Conservation (phyloP, 2,113 vertebrate species). For the Tupaia chinensis region DNA sequence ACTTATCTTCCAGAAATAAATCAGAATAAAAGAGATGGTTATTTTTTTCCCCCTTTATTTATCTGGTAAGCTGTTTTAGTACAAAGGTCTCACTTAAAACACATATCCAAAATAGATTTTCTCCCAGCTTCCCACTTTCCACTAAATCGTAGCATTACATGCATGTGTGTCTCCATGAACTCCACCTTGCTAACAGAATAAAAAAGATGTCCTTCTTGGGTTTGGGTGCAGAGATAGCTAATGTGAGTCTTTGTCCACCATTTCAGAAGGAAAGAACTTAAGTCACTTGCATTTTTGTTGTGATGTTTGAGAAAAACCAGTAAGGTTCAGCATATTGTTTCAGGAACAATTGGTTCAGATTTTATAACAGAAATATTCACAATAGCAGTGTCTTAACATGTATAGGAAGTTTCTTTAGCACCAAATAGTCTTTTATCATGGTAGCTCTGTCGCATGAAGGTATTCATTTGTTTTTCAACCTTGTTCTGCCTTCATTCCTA, state of each 20-base stretch:
- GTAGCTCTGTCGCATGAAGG: neutral
- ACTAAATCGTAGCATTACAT: neutral
- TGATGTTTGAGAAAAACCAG: neutral
- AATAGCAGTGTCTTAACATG: neutral
- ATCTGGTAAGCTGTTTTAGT: conserved; percentile 31
- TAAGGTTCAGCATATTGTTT: neutral
- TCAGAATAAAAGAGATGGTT: conserved; percentile 44
- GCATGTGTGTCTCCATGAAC: neutral
- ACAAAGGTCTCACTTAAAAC: conserved; percentile 58
- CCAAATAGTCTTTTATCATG: neutral
- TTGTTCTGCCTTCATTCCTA: neutral
- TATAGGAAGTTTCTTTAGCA: neutral
- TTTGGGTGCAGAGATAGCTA: no score
- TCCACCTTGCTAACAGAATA: neutral
- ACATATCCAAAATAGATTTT: conserved; percentile 5
- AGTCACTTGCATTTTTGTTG: neutral
- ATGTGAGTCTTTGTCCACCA: neutral
- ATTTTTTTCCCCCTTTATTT: conserved; percentile 39
- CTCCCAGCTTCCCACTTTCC: neutral
- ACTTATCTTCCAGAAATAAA: conserved; percentile 65
- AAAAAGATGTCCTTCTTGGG: neutral
- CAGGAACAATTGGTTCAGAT: neutral
- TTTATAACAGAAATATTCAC: neutral
- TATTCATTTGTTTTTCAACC: neutral
- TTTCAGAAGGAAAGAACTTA: neutral